Evolutionary conservation across 2,113 vertebrate species (phyloP).

Genomic region (Prolemur simus): DNA sequence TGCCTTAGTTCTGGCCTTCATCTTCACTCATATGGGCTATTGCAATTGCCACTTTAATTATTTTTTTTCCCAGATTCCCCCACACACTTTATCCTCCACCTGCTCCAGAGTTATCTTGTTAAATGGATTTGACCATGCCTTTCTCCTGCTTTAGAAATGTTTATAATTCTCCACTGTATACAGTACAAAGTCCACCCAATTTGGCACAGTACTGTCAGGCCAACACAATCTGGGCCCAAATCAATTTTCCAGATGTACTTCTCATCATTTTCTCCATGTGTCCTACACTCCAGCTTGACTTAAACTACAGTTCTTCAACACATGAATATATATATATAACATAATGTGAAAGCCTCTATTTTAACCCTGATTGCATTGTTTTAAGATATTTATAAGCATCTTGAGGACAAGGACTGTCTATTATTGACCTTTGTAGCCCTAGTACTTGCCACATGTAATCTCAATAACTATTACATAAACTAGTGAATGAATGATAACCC

Average conservation of each 20-base stretch:
- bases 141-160: conserved; percentile 25
- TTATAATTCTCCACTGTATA: conserved; percentile 42
- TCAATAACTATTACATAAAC: conserved; percentile 8
- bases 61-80: background rate
- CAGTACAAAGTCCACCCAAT: background rate
- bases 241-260: conserved; percentile 34
- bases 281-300: background rate
- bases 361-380: background rate
- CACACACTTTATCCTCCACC: background rate
- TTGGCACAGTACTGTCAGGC: conserved; percentile 32
- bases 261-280: background rate
- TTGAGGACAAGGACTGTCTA: background rate
- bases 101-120: conserved; percentile 13
- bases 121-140: background rate
- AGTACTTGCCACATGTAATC: background rate
- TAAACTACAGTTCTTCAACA: background rate
- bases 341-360: background rate
- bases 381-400: background rate
- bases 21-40: background rate
- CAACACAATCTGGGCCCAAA: background rate
- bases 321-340: background rate
- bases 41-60: background rate
- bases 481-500: background rate
- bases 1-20: conserved; percentile 13
- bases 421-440: background rate